Evolutionary conservation across 2,113 vertebrate genomes (phyloP).

Genomic region (Centropristis striata): DNA sequence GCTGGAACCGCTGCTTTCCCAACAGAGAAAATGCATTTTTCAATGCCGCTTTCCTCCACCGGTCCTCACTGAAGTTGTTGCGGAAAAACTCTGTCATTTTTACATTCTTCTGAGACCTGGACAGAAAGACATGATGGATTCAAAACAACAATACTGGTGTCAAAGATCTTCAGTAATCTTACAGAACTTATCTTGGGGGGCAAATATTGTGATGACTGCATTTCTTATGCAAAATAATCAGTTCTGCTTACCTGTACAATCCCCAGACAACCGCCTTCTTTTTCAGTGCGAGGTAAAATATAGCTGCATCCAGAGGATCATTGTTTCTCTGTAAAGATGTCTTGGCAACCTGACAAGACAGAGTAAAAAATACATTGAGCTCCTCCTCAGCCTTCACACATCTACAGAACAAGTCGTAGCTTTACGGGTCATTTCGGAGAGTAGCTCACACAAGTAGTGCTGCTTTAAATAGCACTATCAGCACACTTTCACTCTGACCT

Average conservation of each 20-base stretch:
- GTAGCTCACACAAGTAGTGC: neutral
- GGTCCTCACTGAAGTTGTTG: constrained; percentile 95
- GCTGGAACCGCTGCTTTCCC: constrained; percentile 98
- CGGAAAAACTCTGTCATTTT: constrained; percentile 99
- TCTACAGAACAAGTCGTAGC: constrained; percentile 23
- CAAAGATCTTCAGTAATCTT: constrained; percentile 19
- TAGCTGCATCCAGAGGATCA: constrained; percentile 95
- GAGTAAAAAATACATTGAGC: constrained; percentile 30
- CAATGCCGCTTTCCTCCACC: constrained; percentile 96
- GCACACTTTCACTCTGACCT: constrained; percentile 1
- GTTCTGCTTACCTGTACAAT: constrained; percentile 90
- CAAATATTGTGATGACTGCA: constrained; percentile 11
- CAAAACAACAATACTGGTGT: constrained; percentile 34
- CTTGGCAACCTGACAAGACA: constrained; percentile 92
- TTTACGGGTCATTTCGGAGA: constrained; percentile 49
- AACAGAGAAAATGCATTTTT: constrained; percentile 98
- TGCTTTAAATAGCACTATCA: constrained; percentile 29
- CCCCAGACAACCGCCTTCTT: constrained; percentile 99
- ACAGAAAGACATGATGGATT: constrained; percentile 32
- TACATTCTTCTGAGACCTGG: constrained; percentile 92
- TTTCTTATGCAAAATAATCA: constrained; percentile 26
- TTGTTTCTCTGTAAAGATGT: constrained; percentile 94
- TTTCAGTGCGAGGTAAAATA: constrained; percentile 98
- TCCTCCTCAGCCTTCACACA: constrained; percentile 9
- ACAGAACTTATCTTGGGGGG: constrained; percentile 23